These are phyloP conservation scores for Chamaetylas fuelleborni DNA, from an alignment of 2,113 vertebrate species.

Conservation along the genomic window DNA sequence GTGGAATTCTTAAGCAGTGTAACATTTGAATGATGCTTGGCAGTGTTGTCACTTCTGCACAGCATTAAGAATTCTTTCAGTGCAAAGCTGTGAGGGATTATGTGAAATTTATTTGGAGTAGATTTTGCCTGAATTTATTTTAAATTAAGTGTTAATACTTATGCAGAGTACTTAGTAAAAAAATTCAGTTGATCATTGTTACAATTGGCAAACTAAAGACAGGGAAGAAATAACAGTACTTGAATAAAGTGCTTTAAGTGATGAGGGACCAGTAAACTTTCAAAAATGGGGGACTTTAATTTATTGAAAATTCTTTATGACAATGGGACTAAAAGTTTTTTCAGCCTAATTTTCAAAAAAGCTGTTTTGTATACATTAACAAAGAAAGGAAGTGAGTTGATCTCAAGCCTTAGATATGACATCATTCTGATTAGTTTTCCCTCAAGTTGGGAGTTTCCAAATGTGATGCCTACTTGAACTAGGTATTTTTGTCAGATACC, in stretches of 20 bases:
- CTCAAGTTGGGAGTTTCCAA: neutral
- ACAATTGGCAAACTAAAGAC: neutral
- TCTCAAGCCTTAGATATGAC: neutral
- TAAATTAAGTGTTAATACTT: neutral
- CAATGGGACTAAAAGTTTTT: neutral
- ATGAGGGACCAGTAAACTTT: neutral
- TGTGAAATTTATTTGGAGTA: neutral
- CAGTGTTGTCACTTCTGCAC: neutral
- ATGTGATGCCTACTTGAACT: neutral
- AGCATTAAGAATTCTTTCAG: neutral
- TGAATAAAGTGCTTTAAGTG: neutral
- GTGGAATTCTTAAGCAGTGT: neutral
- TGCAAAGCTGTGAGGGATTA: neutral
- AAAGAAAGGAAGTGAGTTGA: neutral
- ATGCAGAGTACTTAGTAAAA: neutral
- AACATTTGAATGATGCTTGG: neutral
- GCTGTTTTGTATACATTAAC: neutral
- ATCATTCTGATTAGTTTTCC: neutral
- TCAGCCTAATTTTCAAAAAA: neutral
- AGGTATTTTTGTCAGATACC: neutral
- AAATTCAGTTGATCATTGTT: neutral
- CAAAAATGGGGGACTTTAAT: neutral
- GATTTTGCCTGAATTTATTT: neutral
- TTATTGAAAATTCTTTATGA: neutral
- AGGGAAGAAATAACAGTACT: neutral